Base-by-base conservation (phyloP, 2,888 invertebrate species). In the Himalopsyche japonica region DNA sequence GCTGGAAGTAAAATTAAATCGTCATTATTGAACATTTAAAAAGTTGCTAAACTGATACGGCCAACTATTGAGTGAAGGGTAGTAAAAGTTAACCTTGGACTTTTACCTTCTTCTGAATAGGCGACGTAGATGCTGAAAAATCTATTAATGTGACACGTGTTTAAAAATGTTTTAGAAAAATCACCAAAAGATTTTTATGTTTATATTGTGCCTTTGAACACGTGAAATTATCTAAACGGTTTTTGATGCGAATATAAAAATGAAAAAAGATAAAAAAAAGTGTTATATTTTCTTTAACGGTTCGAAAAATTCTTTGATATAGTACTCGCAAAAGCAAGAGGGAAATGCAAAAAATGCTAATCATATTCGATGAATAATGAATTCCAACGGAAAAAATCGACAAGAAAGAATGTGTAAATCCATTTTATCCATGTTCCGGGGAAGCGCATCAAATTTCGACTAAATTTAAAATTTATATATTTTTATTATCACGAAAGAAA, bases 331-430 rank as follows among this genome's bases (percentile, higher is more conserved):
- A 57, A 70, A 30, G 30, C 70, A 70, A 70, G 30, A 3, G 12
- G 70, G 27, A 70, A 10, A 70, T 70, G 70, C 70, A 70, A 70
- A 70, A 70, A 70, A 70, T 70, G 70, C 70, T 70, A 70, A 70
- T 70, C 70, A 70, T 70, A 70, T 70, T 70, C 70, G 70, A 70
- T 70, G 70, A 70, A 70, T 70, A 70, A 70, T 70, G 70, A 70
- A 70, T 70, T 70, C 15, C 70, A 70, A 70, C 12, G 30, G 24
- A 70, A 70, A 70, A 57, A 70, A 27, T 70, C 70, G 70, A 30
- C 70, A 27, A 27, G 15, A 15, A 27, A 70, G 27, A 70, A 70
- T 70, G 70, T 70, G 70, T 27, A 70, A 30, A 70, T 30, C 70
- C 70, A 70, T 70, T 70, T 4, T 70, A 15, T 24, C 12, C 70